Percentiles rank a stretch among this genome's conserved stretches.
These are phyloP conservation scores for Drosophila nr. fundita DNA, from an alignment of 2,888 invertebrate species.

Conservation along the genomic window DNA sequence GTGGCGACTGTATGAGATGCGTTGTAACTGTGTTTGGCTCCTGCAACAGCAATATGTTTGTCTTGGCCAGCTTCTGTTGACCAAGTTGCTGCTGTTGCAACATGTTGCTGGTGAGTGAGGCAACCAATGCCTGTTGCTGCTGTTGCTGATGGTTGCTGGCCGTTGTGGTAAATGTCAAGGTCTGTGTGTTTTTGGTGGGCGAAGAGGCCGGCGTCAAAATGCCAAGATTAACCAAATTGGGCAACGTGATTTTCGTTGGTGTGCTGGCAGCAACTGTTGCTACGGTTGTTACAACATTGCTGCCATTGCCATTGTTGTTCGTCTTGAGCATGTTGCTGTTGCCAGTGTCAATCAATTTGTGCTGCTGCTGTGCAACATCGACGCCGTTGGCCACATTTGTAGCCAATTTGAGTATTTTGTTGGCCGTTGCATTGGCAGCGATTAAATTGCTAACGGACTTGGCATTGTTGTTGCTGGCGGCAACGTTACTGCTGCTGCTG, in stretches of 20 bases:
- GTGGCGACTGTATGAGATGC: constrained; percentile 63
- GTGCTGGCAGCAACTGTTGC: constrained; percentile 51
- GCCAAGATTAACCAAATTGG: constrained; percentile 85
- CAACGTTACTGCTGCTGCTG: constrained; percentile 48
- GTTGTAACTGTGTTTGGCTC: constrained; percentile 57
- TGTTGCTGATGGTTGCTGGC: constrained; percentile 73
- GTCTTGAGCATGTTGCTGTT: constrained; percentile 42
- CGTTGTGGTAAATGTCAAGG: constrained; percentile 80
- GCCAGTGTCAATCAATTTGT: constrained; percentile 56
- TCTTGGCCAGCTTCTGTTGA: constrained; percentile 61
- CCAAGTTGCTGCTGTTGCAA: constrained; percentile 52
- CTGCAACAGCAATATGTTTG: constrained; percentile 66
- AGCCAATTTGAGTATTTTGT: constrained; percentile 84
- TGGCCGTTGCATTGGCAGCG: constrained; percentile 84
- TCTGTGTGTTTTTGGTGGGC: constrained; percentile 85
- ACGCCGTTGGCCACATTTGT: constrained; percentile 82
- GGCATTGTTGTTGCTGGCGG: constrained; percentile 42
- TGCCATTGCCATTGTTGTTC: constrained; percentile 32
- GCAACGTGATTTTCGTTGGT: constrained; percentile 83
- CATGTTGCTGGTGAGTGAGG: constrained; percentile 65
- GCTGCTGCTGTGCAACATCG: constrained; percentile 74
- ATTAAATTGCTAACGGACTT: constrained; percentile 82
- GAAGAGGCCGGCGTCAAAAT: constrained; percentile 86
- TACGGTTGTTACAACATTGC: constrained; percentile 44
- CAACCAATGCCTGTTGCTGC: constrained; percentile 73